Base-by-base conservation (phyloP, 1,140 invertebrate species). In the Aphis craccivora region DNA sequence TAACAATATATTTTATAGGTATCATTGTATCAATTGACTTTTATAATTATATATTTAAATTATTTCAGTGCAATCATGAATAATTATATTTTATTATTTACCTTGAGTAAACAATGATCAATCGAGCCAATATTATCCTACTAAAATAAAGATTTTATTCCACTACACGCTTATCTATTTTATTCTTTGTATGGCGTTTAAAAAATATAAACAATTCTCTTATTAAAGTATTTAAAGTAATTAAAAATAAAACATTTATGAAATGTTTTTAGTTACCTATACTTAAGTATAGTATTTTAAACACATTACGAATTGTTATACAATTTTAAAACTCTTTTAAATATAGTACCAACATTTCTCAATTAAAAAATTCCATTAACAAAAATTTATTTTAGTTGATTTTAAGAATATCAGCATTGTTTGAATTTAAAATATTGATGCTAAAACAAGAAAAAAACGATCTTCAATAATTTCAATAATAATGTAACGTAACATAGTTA, bases 1-100 rank as follows among this genome's bases (percentile, higher is more conserved):
- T 40, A 8, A 40, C 23, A 83, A 83, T 40, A 76, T 35, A 76
- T 76, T n/a, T 76, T 14, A n/a, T 18, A n/a, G 60, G 30, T 76
- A 76, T 76, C 60, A 76, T n/a, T 76, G 30, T 76, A 76, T 76
- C 60, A 76, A 76, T 76, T 76, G 60, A n/a, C n/a, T 76, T 67
- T 67, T 18, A 76, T 76, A 76, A 76, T 76, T n/a, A 76, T 6
- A 76, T 18, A n/a, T n/a, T 5, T n/a, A n/a, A n/a, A 76, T n/a
- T 76, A 76, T 76, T 30, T n/a, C 14, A 76, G 11, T 76, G 14
- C 30, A 76, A 18, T n/a, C 30, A 76, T 76, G n/a, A 76, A n/a
- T n/a, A 76, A n/a, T n/a, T 76, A 76, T 76, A 76, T n/a, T 76
- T 76, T n/a, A n/a, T n/a, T 18, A 76, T n/a, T 76, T 76, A n/a